These are phyloP conservation scores for Brachionus koreanus DNA, from an alignment of 1,140 invertebrate genomes.

Conservation along the genomic window DNA sequence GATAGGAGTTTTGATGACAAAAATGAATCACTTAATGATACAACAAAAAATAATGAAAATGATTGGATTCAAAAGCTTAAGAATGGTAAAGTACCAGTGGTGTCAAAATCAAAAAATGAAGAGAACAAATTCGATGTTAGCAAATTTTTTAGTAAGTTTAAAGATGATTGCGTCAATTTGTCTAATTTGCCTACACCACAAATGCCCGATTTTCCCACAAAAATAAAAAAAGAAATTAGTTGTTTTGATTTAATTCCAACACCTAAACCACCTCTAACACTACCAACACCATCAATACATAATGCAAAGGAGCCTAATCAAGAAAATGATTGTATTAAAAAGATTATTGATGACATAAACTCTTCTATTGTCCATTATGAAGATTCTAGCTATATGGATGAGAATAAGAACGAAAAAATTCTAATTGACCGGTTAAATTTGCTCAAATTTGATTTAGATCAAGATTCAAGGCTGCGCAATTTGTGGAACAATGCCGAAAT, in stretches of 20 bases:
- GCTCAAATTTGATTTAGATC: neutral
- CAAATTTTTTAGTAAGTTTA: conserved; percentile 15
- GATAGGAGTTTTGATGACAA: neutral
- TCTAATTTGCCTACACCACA: neutral
- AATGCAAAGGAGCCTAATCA: neutral
- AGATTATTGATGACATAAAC: neutral
- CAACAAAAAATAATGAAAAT: neutral
- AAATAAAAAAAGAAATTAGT: neutral
- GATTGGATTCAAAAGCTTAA: conserved; percentile 10
- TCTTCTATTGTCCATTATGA: neutral
- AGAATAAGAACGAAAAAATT: conserved; percentile 25
- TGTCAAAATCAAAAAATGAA: neutral
- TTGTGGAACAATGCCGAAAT: neutral
- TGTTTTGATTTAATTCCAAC: neutral
- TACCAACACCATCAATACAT: neutral
- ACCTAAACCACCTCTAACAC: neutral
- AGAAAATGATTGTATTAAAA: conserved; percentile 5
- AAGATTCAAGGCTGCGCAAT: neutral
- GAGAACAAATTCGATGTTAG: neutral
- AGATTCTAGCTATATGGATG: neutral
- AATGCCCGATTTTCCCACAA: neutral
- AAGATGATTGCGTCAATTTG: neutral
- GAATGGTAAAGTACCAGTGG: neutral
- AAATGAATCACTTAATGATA: neutral
- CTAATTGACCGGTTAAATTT: conserved; percentile 12